These are phyloP conservation scores for Rousettus madagascariensis DNA, from an alignment of 2,797 vertebrate genomes.

Conservation along the genomic window DNA sequence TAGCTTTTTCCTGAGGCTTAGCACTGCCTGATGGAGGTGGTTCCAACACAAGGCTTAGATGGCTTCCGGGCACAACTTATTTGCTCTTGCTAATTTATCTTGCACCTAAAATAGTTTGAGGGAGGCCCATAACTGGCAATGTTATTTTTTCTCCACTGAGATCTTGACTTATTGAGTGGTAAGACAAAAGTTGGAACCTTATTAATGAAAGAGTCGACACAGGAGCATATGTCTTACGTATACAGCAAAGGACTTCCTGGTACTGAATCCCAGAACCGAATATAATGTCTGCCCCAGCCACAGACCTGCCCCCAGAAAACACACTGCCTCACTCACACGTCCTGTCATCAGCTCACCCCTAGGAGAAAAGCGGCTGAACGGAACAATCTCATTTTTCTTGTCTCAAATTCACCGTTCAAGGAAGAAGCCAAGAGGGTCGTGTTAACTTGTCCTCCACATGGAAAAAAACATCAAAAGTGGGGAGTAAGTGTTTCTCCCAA, in stretches of 20 bases:
- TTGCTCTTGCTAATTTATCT: slow-evolving; percentile 14
- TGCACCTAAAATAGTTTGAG: background rate
- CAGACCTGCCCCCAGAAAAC: background rate
- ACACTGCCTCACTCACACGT: fast-evolving
- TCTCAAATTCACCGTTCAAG: background rate
- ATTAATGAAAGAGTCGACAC: background rate
- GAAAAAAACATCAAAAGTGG: background rate
- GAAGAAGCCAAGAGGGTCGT: background rate
- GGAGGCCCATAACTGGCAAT: background rate
- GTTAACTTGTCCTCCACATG: background rate
- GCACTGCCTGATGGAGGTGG: background rate
- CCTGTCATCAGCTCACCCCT: background rate
- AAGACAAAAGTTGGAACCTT: background rate
- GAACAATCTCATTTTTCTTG: background rate
- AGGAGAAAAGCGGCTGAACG: background rate
- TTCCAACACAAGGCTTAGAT: background rate
- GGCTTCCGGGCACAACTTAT: background rate
- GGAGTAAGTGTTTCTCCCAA: background rate
- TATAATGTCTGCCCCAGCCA: background rate
- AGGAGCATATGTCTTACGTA: background rate
- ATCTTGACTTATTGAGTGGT: background rate
- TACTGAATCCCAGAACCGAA: background rate
- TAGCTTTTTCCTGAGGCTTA: background rate
- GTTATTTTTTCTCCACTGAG: background rate
- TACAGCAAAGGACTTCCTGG: background rate